A percentile compares a stretch with the other conserved stretches of the same genome.
These are phyloP conservation scores for Poecilia latipinna DNA, from an alignment of 2,113 vertebrate genomes.

Conservation along the genomic window DNA sequence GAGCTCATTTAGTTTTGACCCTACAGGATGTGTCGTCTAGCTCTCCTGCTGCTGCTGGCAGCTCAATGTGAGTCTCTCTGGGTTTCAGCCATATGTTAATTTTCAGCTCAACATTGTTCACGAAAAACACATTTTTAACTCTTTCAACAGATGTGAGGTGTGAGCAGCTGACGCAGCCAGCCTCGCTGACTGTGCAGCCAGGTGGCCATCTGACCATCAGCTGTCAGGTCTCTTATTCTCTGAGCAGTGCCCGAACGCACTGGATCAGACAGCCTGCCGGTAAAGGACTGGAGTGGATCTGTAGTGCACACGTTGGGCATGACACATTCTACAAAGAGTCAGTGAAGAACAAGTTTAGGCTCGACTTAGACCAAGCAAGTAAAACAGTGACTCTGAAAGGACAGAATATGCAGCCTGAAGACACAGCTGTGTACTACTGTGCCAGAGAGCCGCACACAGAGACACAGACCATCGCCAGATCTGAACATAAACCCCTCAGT, in stretches of 20 bases:
- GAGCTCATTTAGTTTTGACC: too few species aligned
- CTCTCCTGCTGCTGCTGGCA: too few species aligned
- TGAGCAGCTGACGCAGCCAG: slow-evolving; percentile 1
- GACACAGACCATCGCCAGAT: too few species aligned
- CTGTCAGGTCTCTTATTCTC: neutral
- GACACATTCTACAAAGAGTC: neutral
- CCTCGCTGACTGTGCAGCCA: slow-evolving; percentile 12
- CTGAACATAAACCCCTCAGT: too few species aligned
- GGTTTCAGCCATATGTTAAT: too few species aligned
- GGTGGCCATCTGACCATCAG: slow-evolving; percentile 23
- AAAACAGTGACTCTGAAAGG: slow-evolving; percentile 41
- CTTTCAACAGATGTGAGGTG: neutral
- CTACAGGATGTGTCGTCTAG: too few species aligned
- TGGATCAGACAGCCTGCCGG: slow-evolving; percentile 21
- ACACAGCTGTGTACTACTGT: slow-evolving; percentile 1
- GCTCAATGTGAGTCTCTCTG: too few species aligned
- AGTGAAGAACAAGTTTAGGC: slow-evolving; percentile 52
- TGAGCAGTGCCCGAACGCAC: too few species aligned
- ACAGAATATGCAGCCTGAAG: too few species aligned
- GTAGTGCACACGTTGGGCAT: too few species aligned
- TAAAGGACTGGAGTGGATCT: slow-evolving; percentile 27
- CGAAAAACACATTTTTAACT: neutral
- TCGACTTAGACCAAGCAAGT: too few species aligned
- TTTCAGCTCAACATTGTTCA: neutral
- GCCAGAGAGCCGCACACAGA: neutral